A percentile compares a stretch with the other conserved stretches of the same genome.
Evolutionary conservation across 2,888 invertebrate genomes (phyloP).

Genomic region (Oscheius onirici): DNA sequence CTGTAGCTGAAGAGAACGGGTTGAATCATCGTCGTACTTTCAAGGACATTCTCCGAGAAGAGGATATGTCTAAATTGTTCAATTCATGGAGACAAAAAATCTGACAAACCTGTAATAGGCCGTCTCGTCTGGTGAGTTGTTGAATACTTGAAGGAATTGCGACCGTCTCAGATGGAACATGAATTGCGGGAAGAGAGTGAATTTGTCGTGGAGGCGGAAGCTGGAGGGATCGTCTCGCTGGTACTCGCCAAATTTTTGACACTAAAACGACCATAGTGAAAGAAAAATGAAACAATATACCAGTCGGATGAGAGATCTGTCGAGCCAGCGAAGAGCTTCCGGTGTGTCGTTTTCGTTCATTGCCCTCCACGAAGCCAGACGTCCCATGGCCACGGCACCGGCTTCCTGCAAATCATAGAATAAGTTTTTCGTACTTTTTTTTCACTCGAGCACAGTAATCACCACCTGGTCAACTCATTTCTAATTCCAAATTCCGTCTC

Average conservation of each 20-base stretch:
- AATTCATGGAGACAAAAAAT: not conserved
- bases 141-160: conserved; percentile 94
- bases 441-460: not conserved
- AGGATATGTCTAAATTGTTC: conserved; percentile 84
- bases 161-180: conserved; percentile 98
- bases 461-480: conserved; percentile 5
- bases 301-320: conserved; percentile 93
- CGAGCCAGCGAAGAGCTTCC: conserved; percentile 97
- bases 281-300: conserved; percentile 75
- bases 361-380: conserved; percentile 93
- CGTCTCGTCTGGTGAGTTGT: conserved; percentile 99
- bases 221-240: conserved; percentile 95
- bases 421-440: not conserved
- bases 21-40: conserved; percentile 98
- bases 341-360: conserved; percentile 84
- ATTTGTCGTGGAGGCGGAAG: conserved; percentile 93
- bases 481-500: conserved; percentile 72
- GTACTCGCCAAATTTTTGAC: conserved; percentile 99
- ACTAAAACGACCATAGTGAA: conserved; percentile 77
- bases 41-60: conserved; percentile 94
- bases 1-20: conserved; percentile 98
- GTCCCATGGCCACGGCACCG: conserved; percentile 94
- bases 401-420: conserved; percentile 94
- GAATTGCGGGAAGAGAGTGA: conserved; percentile 97
- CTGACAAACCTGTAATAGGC: conserved; percentile 87